Evolutionary conservation across 2,888 invertebrate genomes (phyloP).

Genomic region (Drosophila kokeensis): DNA sequence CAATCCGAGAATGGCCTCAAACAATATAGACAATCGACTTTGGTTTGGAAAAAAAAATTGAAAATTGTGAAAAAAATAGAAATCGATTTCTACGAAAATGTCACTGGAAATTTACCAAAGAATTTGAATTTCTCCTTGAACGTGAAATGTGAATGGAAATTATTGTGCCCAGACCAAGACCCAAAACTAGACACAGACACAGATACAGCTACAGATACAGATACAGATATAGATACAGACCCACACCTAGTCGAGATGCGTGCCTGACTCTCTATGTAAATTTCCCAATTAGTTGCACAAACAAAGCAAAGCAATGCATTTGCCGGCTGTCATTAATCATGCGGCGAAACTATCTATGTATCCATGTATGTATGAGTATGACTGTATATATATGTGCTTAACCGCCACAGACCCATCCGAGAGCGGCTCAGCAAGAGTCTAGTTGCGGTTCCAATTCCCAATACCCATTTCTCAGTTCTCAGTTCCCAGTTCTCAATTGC

Average conservation of each 20-base stretch:
- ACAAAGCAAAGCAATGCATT: constrained; percentile 58
- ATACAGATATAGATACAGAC: neutral
- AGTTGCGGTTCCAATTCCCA: constrained; percentile 29
- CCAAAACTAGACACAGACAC: neutral
- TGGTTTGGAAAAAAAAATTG: neutral
- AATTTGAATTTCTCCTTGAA: constrained; percentile 31
- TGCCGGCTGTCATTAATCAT: constrained; percentile 58
- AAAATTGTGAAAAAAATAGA: constrained; percentile 22
- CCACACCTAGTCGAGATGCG: constrained; percentile 15
- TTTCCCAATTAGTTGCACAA: constrained; percentile 75
- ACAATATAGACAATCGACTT: neutral
- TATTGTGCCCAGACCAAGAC: constrained; percentile 11
- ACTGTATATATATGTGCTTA: constrained; percentile 9
- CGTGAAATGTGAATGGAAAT: constrained; percentile 27
- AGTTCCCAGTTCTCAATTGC: constrained; percentile 13
- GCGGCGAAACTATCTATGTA: constrained; percentile 36
- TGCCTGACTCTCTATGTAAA: constrained; percentile 57
- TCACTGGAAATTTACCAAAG: constrained; percentile 58
- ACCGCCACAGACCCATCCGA: constrained; percentile 31
- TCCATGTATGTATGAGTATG: neutral
- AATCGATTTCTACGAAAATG: constrained; percentile 53
- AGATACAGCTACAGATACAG: neutral
- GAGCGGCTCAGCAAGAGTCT: constrained; percentile 61
- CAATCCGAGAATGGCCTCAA: constrained; percentile 2
- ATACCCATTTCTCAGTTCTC: constrained; percentile 9